Evolutionary conservation across 2,888 invertebrate genomes (phyloP).

Genomic region (Watsonalla binaria): DNA sequence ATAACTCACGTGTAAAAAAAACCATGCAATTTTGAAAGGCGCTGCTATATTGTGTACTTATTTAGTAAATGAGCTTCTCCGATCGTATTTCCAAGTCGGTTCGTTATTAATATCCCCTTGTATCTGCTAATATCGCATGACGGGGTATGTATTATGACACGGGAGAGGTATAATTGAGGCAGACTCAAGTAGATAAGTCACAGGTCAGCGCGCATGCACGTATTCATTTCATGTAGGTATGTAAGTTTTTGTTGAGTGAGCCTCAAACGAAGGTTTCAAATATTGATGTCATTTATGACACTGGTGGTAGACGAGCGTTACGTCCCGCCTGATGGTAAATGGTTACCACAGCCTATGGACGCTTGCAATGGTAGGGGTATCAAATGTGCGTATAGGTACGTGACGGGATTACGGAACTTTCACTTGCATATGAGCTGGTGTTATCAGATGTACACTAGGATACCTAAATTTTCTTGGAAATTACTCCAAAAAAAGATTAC

Average conservation of each 20-base stretch:
- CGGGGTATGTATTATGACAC: conserved; percentile 22
- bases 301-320: too few relatives aligned
- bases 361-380: too few relatives aligned
- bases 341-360: too few relatives aligned
- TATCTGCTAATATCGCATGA: conserved; percentile 17
- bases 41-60: not conserved
- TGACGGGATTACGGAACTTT: too few relatives aligned
- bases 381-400: too few relatives aligned
- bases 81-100: conserved; percentile 21
- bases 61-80: not conserved
- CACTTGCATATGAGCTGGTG: too few relatives aligned
- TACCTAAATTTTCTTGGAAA: too few relatives aligned
- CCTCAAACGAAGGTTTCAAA: conserved; percentile 31
- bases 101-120: conserved; percentile 28
- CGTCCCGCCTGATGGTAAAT: too few relatives aligned
- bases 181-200: conserved; percentile 19
- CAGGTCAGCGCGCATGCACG: conserved; percentile 29
- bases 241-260: too few relatives aligned
- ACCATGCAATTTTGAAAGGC: not conserved
- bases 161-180: conserved; percentile 18
- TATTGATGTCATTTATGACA: conserved; percentile 20
- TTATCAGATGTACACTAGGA: too few relatives aligned
- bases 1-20: too few relatives aligned
- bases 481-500: too few relatives aligned
- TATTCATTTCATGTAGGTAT: not conserved